Conservation (phyloP, 2,797 vertebrate genomes). For the Schizopygopsis malacanthus region DNA sequence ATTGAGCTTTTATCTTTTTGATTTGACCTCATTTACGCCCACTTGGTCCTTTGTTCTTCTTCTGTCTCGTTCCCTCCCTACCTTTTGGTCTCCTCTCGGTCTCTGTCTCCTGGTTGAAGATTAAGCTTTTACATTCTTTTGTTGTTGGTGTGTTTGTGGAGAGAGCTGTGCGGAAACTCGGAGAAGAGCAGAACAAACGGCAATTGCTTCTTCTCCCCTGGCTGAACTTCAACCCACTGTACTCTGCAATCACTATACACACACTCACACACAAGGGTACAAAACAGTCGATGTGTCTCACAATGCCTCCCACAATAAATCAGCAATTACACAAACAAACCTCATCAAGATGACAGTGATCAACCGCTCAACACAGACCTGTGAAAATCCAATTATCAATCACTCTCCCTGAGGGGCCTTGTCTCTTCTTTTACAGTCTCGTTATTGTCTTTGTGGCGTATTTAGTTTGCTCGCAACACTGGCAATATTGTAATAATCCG, state of each 20-base stretch:
- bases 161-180: neutral
- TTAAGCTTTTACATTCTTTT: conserved; percentile 24
- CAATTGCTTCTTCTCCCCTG: conserved; percentile 16
- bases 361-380: conserved; percentile 44
- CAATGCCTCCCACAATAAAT: conserved; percentile 27
- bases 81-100: conserved; percentile 35
- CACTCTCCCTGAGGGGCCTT: conserved; percentile 29
- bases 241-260: neutral
- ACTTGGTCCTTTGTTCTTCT: conserved; percentile 18
- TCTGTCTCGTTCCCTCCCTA: conserved; percentile 32
- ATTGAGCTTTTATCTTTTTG: conserved; percentile 22
- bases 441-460: conserved; percentile 30
- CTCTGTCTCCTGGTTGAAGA: conserved; percentile 13
- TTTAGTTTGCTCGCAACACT: conserved; percentile 17
- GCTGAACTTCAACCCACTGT: neutral
- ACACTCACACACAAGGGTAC: conserved; percentile 8
- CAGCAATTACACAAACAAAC: conserved; percentile 38
- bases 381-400: conserved; percentile 54
- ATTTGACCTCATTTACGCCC: conserved; percentile 28
- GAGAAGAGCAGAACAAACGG: conserved; percentile 7
- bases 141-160: conserved; percentile 30
- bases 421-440: conserved; percentile 31
- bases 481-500: conserved; percentile 41
- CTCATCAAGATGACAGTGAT: conserved; percentile 53
- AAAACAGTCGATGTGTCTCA: neutral